phyloP scores from a whole-genome alignment of 2,888 invertebrate genomes.

The Noctua pronuba region DNA sequence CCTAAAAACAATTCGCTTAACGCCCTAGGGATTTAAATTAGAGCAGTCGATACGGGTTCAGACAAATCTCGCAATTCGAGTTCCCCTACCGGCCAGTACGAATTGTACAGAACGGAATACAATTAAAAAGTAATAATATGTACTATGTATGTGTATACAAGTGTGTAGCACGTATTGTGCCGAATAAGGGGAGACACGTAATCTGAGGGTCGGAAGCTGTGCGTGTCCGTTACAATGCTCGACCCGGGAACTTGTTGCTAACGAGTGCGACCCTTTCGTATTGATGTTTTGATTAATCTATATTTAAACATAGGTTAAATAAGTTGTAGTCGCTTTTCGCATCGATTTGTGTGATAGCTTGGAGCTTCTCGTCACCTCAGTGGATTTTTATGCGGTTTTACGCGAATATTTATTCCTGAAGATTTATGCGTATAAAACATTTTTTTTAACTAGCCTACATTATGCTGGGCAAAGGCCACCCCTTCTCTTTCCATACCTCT shows the following conservation, averaged over 20 bases:
- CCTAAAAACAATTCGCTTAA: slow-evolving; percentile 32
- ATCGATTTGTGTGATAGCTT: not conserved
- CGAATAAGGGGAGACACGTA: slow-evolving; percentile 44
- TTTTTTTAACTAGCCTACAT: not conserved
- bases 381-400: not conserved
- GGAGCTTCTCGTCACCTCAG: not conserved
- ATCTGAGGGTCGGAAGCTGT: slow-evolving; percentile 24
- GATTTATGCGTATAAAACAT: not conserved
- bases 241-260: slow-evolving; percentile 45
- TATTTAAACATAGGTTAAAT: not conserved
- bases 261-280: slow-evolving; percentile 40
- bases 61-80: slow-evolving; percentile 3
- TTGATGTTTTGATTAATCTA: slow-evolving; percentile 23
- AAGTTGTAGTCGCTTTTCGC: not conserved
- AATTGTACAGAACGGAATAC: slow-evolving; percentile 42
- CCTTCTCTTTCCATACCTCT: not conserved
- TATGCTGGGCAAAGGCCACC: not conserved
- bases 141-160: slow-evolving; percentile 37
- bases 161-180: slow-evolving; percentile 32
- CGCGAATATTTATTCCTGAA: not conserved
- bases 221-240: slow-evolving; percentile 41
- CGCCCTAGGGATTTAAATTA: slow-evolving; percentile 47
- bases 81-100: slow-evolving; percentile 36
- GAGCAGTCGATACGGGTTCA: slow-evolving; percentile 32
- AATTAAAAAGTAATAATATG: slow-evolving; percentile 61